Evolutionary conservation across 1,140 invertebrate species (phyloP), one percentile per base, ranked within the genome.

Genomic region (Zaprionus capensis): DNA sequence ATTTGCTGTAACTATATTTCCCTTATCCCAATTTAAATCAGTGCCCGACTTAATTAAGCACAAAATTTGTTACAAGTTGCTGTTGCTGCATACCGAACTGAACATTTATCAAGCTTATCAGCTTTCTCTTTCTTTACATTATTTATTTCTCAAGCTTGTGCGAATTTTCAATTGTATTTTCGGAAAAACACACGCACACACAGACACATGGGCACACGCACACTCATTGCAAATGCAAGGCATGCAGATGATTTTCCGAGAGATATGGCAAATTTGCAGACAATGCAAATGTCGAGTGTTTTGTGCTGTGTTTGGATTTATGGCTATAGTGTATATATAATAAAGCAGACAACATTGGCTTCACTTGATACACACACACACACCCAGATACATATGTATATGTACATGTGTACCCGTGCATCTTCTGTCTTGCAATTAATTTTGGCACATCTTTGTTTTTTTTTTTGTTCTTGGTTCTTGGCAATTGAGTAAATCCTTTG

Each of bases 401-500:
- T 46, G 46, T 57, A 31, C 41, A 28, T 24, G 31, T 41, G 22
- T 11, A 51, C 44, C 17, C 31, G 46, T 12, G 38, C n/a, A 56
- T 28, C 34, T 68, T 59, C 57, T 53, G 63, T 71, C 70, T 81
- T 71, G 75, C 84, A 81, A 80, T 90, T 85, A 88, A 88, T 90
- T 86, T 88, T 88, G 85, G 85, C 85, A 88, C 85, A 90, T 81
- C 74, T 68, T 78, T 57, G 14, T 36, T 55, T 41, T 64, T 17
- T 20, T 61, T 59, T 41, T 44, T 14, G 36, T 77, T 72, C 55
- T 68, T 24, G n/a, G 2, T 57, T 81, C 76, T 76, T 79, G 80
- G 83, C 84, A 84, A 88, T 88, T 78, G 85, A 82, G 72, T 80
- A 88, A 85, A 88, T 90, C 81, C 85, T 85, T 80, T 70, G 78